Conservation (phyloP, 1,140 invertebrate species). For the Drosophila eugracilis region DNA sequence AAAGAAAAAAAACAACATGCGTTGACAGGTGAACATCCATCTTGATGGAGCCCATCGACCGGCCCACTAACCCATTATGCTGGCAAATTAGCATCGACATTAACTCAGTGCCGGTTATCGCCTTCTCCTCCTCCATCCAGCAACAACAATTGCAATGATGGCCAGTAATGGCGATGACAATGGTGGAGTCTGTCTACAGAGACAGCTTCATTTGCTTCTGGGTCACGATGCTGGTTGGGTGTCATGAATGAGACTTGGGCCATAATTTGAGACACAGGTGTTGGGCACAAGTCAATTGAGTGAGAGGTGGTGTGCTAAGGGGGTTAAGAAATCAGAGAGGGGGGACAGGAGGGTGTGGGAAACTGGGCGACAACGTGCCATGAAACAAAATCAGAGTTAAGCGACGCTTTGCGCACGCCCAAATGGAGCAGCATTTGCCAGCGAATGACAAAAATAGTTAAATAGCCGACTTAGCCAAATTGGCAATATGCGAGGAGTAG, state of each 20-base stretch:
- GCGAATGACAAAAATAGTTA: slow-evolving; percentile 70
- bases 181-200: slow-evolving; percentile 13
- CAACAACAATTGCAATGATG: slow-evolving; percentile 11
- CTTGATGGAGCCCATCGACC: background rate
- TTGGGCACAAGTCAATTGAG: slow-evolving; percentile 18
- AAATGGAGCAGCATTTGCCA: slow-evolving; percentile 57
- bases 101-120: slow-evolving; percentile 11
- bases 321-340: no score
- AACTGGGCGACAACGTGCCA: slow-evolving; percentile 30
- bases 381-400: slow-evolving; percentile 59
- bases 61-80: slow-evolving; percentile 57
- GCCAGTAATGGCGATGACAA: slow-evolving; percentile 29
- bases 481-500: slow-evolving; percentile 47
- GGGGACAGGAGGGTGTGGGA: background rate
- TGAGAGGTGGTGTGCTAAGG: no score
- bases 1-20: no score
- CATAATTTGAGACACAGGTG: slow-evolving; percentile 7
- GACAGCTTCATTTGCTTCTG: slow-evolving; percentile 42
- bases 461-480: slow-evolving; percentile 77
- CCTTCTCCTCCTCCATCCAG: slow-evolving; percentile 8
- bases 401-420: slow-evolving; percentile 36
- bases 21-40: slow-evolving; percentile 15
- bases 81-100: slow-evolving; percentile 53
- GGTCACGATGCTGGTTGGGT: slow-evolving; percentile 27
- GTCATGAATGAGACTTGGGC: slow-evolving; percentile 6